Conservation (phyloP, 92 coral and sea anemone species). For the Heliopora coerulea region DNA sequence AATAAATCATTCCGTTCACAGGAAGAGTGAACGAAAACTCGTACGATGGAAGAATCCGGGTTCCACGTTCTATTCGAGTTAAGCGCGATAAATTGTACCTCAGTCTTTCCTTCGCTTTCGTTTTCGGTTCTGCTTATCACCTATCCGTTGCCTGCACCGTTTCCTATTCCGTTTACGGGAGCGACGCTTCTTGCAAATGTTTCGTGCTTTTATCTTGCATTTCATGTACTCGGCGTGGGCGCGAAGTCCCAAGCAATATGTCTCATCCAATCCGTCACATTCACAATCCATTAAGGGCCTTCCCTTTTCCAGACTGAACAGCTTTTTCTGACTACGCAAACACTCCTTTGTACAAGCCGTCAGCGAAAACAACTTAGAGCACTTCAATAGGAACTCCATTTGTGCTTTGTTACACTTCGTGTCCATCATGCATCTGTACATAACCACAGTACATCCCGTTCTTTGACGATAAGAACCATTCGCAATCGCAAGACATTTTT, state of each 20-base stretch:
- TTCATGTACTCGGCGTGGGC: slow-evolving; percentile 28
- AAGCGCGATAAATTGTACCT: background rate
- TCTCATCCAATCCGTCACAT: slow-evolving; percentile 29
- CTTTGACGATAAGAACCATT: slow-evolving; percentile 31
- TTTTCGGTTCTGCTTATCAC: too few species aligned
- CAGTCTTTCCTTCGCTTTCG: slow-evolving; percentile 13
- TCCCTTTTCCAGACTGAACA: slow-evolving; percentile 16
- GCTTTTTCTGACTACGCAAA: slow-evolving; percentile 28
- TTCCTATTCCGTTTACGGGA: background rate
- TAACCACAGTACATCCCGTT: slow-evolving; percentile 7
- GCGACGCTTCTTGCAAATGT: background rate
- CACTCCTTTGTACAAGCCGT: slow-evolving; percentile 16
- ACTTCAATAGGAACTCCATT: slow-evolving; percentile 19
- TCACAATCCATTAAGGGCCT: slow-evolving; percentile 28
- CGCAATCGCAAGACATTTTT: slow-evolving; percentile 36
- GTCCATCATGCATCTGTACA: slow-evolving; percentile 11
- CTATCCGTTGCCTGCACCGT: background rate
- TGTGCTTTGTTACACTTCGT: slow-evolving; percentile 4
- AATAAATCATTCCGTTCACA: too few species aligned
- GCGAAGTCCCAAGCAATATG: slow-evolving; percentile 29
- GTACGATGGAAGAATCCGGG: background rate
- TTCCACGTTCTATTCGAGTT: background rate
- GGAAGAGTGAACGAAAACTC: too few species aligned
- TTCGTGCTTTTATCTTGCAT: too few species aligned
- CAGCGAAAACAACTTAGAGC: slow-evolving; percentile 15